Evolutionary conservation across 64 coral and sea anemone species (phyloP).

Genomic region (Pocillopora verrucosa): DNA sequence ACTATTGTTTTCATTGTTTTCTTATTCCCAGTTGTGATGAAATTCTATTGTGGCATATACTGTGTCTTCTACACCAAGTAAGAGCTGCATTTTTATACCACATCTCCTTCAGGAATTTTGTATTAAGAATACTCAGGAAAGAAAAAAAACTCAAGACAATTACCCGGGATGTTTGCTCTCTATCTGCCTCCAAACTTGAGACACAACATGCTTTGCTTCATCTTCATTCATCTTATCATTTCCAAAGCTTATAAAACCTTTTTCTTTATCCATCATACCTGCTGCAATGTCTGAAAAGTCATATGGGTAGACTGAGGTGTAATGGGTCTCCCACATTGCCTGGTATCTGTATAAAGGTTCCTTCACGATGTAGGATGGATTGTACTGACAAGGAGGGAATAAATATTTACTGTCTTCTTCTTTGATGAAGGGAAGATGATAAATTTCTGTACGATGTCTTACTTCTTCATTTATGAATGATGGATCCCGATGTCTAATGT

Average conservation of each 20-base stretch:
- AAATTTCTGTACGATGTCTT: conserved; percentile 2
- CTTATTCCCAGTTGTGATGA: too few relatives aligned
- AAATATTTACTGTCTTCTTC: conserved; percentile 41
- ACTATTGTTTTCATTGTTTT: too few relatives aligned
- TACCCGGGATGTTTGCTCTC: conserved; percentile 41
- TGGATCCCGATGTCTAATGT: neutral
- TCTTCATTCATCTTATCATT: conserved; percentile 56
- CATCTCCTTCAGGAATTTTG: too few relatives aligned
- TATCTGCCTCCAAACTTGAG: conserved; percentile 26
- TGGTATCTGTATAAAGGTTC: conserved; percentile 33
- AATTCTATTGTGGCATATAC: too few relatives aligned
- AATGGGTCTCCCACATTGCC: conserved; percentile 36
- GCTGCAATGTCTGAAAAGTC: conserved; percentile 22
- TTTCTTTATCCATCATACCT: neutral
- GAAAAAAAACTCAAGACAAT: neutral
- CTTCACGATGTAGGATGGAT: conserved; percentile 47
- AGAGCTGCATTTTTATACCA: too few relatives aligned
- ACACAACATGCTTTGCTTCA: conserved; percentile 1
- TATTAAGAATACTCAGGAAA: too few relatives aligned
- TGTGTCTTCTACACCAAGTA: too few relatives aligned
- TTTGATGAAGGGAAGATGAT: conserved; percentile 33
- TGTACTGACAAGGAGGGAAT: conserved; percentile 31
- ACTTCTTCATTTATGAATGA: neutral
- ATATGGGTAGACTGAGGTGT: conserved; percentile 38
- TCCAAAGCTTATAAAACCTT: conserved; percentile 32